These are phyloP conservation scores for Leguminivora glycinivorella DNA, from an alignment of 1,140 invertebrate genomes.

Conservation along the genomic window DNA sequence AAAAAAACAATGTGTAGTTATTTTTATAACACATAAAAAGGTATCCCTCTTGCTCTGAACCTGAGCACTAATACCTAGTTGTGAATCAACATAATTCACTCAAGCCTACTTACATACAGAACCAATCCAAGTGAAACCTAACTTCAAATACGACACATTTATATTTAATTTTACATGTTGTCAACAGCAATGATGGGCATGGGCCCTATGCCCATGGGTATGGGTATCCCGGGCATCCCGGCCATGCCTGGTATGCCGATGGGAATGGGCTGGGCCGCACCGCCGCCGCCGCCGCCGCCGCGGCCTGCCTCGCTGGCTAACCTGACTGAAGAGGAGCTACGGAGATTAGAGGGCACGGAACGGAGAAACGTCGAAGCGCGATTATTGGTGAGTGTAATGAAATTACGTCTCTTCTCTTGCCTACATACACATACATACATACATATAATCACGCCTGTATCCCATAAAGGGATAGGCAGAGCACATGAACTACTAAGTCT, in stretches of 20 bases:
- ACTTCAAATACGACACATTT: no score
- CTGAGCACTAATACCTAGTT: no score
- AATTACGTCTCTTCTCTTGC: neutral
- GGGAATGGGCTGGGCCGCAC: conserved; percentile 57
- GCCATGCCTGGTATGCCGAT: neutral
- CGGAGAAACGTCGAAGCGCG: conserved; percentile 93
- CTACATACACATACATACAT: no score
- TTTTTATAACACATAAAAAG: no score
- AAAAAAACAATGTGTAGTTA: no score
- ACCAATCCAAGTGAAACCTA: no score
- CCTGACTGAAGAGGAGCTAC: conserved; percentile 91
- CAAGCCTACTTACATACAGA: no score
- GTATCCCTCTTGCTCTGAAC: no score
- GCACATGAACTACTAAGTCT: no score
- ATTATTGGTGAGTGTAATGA: conserved; percentile 80
- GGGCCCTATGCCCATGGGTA: conserved; percentile 63
- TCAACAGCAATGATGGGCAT: conserved; percentile 78
- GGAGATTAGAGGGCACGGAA: conserved; percentile 92
- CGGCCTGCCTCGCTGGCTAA: conserved; percentile 87
- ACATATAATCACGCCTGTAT: no score
- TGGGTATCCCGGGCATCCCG: neutral
- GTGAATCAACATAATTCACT: no score
- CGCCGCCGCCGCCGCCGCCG: conserved; percentile 84
- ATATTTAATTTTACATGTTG: conserved; percentile 35
- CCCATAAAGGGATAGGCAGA: no score